Conservation (phyloP, 2,113 vertebrate genomes). For the Spea bombifrons region DNA sequence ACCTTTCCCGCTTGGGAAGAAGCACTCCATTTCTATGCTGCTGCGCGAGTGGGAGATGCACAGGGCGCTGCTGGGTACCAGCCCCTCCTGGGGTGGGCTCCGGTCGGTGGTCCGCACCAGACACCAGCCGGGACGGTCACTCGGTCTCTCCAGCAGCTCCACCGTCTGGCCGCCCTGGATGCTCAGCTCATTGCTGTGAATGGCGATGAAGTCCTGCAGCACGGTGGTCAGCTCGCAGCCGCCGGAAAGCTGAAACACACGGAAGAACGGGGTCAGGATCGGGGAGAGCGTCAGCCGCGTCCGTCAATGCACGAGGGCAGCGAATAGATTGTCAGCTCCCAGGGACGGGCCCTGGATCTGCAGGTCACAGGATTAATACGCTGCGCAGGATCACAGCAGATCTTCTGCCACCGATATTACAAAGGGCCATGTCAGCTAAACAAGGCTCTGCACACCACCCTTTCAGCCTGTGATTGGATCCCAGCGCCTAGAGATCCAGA, state of each 20-base stretch:
- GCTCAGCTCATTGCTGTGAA: conserved; percentile 84
- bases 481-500: too few relatives aligned
- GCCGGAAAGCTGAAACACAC: conserved; percentile 80
- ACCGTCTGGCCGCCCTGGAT: conserved; percentile 93
- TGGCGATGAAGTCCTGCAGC: conserved; percentile 88
- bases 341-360: too few relatives aligned
- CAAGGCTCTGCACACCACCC: too few relatives aligned
- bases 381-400: too few relatives aligned
- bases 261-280: not conserved
- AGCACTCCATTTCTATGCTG: conserved; percentile 98
- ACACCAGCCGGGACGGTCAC: conserved; percentile 90
- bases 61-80: conserved; percentile 88
- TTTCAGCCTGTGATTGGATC: too few relatives aligned
- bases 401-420: too few relatives aligned
- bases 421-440: too few relatives aligned
- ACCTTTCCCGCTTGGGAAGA: conserved; percentile 96
- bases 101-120: conserved; percentile 88
- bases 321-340: too few relatives aligned
- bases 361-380: too few relatives aligned
- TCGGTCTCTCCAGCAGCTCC: conserved; percentile 89
- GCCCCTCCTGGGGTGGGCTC: conserved; percentile 85
- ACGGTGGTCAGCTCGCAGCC: conserved; percentile 94
- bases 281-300: not conserved
- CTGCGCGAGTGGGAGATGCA: conserved; percentile 93
- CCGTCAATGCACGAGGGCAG: too few relatives aligned